Evolutionary conservation across 2,113 vertebrate genomes (phyloP), one percentile per base, ranked within the genome.

Genomic region (Gadus macrocephalus): DNA sequence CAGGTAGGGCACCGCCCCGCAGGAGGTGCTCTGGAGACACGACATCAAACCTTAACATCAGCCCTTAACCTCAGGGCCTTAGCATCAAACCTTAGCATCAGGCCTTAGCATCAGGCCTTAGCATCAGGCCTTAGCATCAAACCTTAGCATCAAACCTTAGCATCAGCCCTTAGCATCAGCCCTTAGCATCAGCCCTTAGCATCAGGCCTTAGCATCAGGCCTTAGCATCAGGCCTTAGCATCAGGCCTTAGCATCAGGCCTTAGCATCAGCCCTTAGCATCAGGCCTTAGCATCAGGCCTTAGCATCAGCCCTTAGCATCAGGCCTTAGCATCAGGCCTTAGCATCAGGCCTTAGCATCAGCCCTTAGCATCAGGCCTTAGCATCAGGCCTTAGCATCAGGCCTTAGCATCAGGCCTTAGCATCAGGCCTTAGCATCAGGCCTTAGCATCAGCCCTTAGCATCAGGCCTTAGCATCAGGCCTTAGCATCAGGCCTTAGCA

Each of bases 1-100:
- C 27, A 96, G 91, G 82, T 96, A 96, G 0, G 94, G 95, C 7
- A 96, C 85, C 1, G 89, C 92, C 11, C 91, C 93, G 6, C 82
- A 85, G 25, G 87, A 85, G 53, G 77, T 68, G 12, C 86, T 84
- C 91, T 94, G 91, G 31, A 76, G 63, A 68, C 6, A 83, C n/a
- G 2, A 49, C 38, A 16, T 1, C 20, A 20, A 20, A 20, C 20
- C 20, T 20, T 20, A 76, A 35, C 62, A 31, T 53, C 6, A 19
- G 25, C 22, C 3, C 22, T 5, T 27, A 16, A 16, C 42, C 11
- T 1, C 20, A 20, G 20, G 25, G 1, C 25, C 25, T 25, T 25
- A 25, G 25, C 38, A 16, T 1, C 25, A 25, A 3, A 2, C 25
- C 25, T 25, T 25, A 76, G 22, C 62, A 31, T 53, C 6, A 20